phyloP scores from a whole-genome alignment of 2,113 vertebrate species.

The human (Homo sapiens) region GRCh38 chr12:118635501-118636000 shows the following conservation, averaged over 20 bases:
- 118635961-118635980: not conserved
- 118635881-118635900: not conserved
- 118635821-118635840: not conserved
- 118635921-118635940: not conserved
- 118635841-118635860: not conserved
- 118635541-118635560: not conserved
- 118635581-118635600: not conserved
- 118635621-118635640: not conserved
- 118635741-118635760: not conserved
- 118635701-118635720: not conserved
- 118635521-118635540: not conserved
- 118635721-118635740: not conserved
- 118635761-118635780: not conserved
- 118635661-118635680: not conserved
- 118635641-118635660: not conserved
- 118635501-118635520: not conserved
- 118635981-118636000: not conserved
- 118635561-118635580: not conserved
- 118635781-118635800: not conserved
- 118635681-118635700: not conserved
- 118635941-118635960: not conserved
- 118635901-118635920: not conserved
- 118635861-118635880: not conserved
- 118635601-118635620: not conserved
- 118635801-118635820: not conserved